Evolutionary conservation across 2,797 vertebrate genomes (phyloP), one percentile per base, ranked within the genome.

Genomic region (Orientallactaga sibirica): DNA sequence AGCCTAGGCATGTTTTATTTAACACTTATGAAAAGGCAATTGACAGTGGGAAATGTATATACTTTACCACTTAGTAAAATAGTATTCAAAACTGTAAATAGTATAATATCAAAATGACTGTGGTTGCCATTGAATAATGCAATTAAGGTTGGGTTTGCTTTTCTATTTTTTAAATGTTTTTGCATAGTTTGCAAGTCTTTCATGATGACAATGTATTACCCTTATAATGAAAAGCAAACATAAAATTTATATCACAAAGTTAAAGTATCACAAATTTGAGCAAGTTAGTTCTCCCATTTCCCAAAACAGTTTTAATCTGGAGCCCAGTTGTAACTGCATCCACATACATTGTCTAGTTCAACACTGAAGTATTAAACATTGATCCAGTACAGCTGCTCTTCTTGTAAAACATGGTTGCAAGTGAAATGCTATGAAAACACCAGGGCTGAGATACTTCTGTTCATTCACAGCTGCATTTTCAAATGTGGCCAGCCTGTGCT

Each of bases 21-120:
- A 92, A 92, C 79, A 77, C 58, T 87, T 80, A 92, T 74, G 84
- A 87, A 91, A 80, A 87, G 95, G 74, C n/a, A 81, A 85, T 62
- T 94, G n/a, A 81, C 43, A 84, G 33, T 75, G 55, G 58, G 52
- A 95, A 92, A 74, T 66, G 43, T 91, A 11, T 90, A 67, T 2
- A 3, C 67, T 82, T 83, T 95, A 86, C 73, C 66, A 19, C 15
- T 93, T 70, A 62, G 18, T 87, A 52, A 85, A 71, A 90, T 78
- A 80, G 1, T 33, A 48, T 61, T 87, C 58, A 91, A 89, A 95
- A 88, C 82, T 79, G 62, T 81, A 62, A 85, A 86, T 77, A 92
- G 10, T 43, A 24, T 88, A 52, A 86, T 82, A 41, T 90, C 48
- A 94, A 95, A 95, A 91, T 75, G 73, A 33, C 37, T 89, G 27